These are phyloP conservation scores for Musca vetustissima DNA, from an alignment of 1,140 invertebrate genomes.

Conservation along the genomic window DNA sequence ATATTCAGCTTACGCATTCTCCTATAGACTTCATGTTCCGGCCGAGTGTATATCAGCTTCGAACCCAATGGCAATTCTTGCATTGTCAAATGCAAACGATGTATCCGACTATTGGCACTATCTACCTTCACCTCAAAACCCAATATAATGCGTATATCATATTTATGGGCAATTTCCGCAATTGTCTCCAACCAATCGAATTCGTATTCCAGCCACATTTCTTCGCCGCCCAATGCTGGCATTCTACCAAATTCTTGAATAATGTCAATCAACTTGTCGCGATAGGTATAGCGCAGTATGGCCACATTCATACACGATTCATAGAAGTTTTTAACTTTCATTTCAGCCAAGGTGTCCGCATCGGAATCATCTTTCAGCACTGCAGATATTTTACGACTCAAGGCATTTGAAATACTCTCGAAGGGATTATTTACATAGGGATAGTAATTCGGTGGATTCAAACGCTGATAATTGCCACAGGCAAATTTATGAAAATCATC, in stretches of 20 bases:
- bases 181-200: slow-evolving; percentile 36
- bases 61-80: slow-evolving; percentile 31
- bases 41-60: slow-evolving; percentile 36
- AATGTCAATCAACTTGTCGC: slow-evolving; percentile 25
- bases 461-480: too few species aligned
- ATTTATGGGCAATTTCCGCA: slow-evolving; percentile 30
- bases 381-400: too few species aligned
- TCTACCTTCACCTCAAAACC: slow-evolving; percentile 34
- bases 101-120: slow-evolving; percentile 35
- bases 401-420: too few species aligned
- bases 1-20: slow-evolving; percentile 20
- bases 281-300: slow-evolving; percentile 24
- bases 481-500: too few species aligned
- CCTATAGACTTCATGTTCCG: slow-evolving; percentile 32
- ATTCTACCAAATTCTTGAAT: slow-evolving; percentile 37
- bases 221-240: slow-evolving; percentile 32
- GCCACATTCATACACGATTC: slow-evolving; percentile 30
- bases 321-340: slow-evolving; percentile 38
- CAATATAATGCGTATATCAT: slow-evolving; percentile 33
- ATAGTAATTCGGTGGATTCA: too few species aligned
- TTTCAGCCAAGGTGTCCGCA: slow-evolving; percentile 29
- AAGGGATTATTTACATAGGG: too few species aligned
- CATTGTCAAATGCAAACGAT: slow-evolving; percentile 34
- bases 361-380: too few species aligned
- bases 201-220: slow-evolving; percentile 29